These are phyloP conservation scores for Capitulum mitella DNA, from an alignment of 2,888 invertebrate species.

Conservation along the genomic window DNA sequence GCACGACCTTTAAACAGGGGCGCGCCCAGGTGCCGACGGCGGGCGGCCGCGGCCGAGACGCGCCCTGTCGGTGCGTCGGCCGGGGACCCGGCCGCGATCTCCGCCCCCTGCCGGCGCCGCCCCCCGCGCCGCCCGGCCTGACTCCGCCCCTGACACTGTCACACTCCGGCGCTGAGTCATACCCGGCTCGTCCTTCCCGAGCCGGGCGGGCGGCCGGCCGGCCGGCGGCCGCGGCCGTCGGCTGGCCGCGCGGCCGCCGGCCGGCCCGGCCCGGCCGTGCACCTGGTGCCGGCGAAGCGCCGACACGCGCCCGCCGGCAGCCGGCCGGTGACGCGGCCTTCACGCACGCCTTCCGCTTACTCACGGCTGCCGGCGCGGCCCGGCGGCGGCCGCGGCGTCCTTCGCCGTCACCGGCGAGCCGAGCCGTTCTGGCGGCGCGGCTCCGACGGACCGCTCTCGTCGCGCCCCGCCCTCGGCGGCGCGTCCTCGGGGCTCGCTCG, in stretches of 20 bases:
- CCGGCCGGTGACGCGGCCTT: neutral
- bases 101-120: neutral
- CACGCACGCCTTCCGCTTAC: neutral
- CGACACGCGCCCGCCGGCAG: neutral
- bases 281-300: neutral
- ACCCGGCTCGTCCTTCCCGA: conserved; percentile 8
- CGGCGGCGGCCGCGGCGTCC: neutral
- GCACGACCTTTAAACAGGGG: conserved; percentile 20
- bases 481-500: no score
- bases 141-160: neutral
- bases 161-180: conserved; percentile 11
- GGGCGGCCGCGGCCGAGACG: no score
- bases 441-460: no score
- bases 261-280: neutral
- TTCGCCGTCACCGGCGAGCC: neutral
- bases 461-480: no score
- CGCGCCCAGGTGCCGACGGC: neutral
- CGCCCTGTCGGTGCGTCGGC: no score
- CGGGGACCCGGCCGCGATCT: no score
- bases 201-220: neutral
- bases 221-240: neutral
- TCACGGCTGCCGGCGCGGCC: no score
- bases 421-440: no score
- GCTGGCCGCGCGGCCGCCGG: neutral
- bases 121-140: neutral